Evolutionary conservation across 1,140 invertebrate species (phyloP).

Genomic region (Euglossa dilemma): DNA sequence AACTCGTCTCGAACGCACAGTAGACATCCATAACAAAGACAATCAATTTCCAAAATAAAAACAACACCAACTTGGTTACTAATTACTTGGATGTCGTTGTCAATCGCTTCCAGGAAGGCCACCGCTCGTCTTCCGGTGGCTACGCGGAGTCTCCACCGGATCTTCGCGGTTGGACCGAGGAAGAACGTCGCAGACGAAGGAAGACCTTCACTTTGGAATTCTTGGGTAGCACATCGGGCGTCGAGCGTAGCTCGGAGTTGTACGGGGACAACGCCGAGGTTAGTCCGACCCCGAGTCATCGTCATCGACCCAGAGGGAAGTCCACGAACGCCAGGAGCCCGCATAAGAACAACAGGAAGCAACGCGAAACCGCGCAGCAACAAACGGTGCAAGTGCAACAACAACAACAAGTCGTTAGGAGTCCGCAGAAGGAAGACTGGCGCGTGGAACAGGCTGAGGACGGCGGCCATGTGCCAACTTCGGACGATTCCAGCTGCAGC

Average conservation of each 20-base stretch:
- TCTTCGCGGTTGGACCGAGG: conserved; percentile 84
- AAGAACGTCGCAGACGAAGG: conserved; percentile 86
- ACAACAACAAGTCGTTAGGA: conserved; percentile 71
- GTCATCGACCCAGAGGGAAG: conserved; percentile 81
- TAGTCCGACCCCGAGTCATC: conserved; percentile 82
- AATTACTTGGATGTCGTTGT: neutral
- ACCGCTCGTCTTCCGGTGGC: conserved; percentile 90
- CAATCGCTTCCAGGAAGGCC: conserved; percentile 78
- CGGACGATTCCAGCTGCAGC: conserved; percentile 87
- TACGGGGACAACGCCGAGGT: conserved; percentile 82
- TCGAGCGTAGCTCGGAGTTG: conserved; percentile 72
- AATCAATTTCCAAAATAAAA: neutral
- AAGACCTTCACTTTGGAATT: conserved; percentile 88
- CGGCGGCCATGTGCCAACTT: conserved; percentile 83
- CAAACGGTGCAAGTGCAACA: conserved; percentile 73
- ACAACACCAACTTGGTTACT: no score
- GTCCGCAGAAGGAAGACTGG: conserved; percentile 80
- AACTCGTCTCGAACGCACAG: no score
- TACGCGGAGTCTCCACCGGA: conserved; percentile 91
- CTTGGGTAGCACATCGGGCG: conserved; percentile 81
- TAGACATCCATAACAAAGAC: no score
- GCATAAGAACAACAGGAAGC: conserved; percentile 79
- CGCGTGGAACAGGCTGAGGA: conserved; percentile 79
- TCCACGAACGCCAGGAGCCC: conserved; percentile 70
- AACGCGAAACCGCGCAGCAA: conserved; percentile 81